These are phyloP conservation scores for Fistularia commersonii DNA, from an alignment of 2,797 vertebrate species.

Conservation along the genomic window DNA sequence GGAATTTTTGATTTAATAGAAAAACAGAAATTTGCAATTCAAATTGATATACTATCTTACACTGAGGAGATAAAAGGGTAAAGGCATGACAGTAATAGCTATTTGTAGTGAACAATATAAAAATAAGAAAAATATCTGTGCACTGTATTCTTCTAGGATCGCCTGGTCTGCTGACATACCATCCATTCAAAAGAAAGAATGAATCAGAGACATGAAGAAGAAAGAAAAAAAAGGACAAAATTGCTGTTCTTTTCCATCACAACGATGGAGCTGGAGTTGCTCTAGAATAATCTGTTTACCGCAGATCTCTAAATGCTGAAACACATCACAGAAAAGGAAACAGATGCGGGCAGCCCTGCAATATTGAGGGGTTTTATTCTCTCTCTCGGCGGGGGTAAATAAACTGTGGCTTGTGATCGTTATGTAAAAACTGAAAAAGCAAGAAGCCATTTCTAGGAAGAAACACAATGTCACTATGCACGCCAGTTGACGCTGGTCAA, in stretches of 20 bases:
- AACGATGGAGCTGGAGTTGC: conserved; percentile 41
- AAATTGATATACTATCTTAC: conserved; percentile 7
- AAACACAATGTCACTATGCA: conserved; percentile 16
- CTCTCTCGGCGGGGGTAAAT: conserved; percentile 34
- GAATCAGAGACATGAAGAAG: conserved; percentile 5
- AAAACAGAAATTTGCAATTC: conserved; percentile 13
- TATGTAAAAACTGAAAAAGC: conserved; percentile 40
- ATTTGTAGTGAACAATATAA: too few species aligned
- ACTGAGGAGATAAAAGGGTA: conserved; percentile 15
- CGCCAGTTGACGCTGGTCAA: conserved; percentile 49
- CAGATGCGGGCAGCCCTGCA: conserved; percentile 28
- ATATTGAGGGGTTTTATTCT: conserved; percentile 32
- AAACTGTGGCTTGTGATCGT: conserved; percentile 41
- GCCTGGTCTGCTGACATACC: too few species aligned
- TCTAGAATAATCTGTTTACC: conserved; percentile 60
- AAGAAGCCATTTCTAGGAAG: conserved; percentile 40
- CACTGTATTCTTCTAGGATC: too few species aligned
- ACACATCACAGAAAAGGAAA: conserved; percentile 40
- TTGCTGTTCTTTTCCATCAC: conserved; percentile 29
- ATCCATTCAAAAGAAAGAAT: conserved; percentile 29
- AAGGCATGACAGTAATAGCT: not conserved
- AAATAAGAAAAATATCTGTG: not conserved
- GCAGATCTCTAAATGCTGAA: conserved; percentile 33
- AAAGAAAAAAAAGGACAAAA: conserved; percentile 33
- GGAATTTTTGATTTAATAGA: conserved; percentile 16